Evolutionary conservation across 2,113 vertebrate species (phyloP), one percentile per base, ranked within the genome.

Genomic region (Ictalurus punctatus): DNA sequence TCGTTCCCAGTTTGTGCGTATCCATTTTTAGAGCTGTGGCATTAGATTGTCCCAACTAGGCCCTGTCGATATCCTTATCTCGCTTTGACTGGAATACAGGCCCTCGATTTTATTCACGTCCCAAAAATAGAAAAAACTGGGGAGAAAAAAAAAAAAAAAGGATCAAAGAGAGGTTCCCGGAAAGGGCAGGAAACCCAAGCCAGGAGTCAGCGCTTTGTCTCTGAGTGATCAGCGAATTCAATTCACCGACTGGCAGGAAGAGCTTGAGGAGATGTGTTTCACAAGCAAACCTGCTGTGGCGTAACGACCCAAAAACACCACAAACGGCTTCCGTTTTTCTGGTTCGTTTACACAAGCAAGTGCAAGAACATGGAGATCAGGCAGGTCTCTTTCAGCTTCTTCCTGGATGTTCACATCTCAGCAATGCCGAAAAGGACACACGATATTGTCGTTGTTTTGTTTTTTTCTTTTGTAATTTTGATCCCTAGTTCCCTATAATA

Each of bases 111-210:
- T 78, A 84, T 85, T 87, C 56, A 80, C 48, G 7, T 59, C 88
- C 86, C 90, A 76, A 76, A 73, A 90, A 91, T 89, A 91, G 90
- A 89, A 67, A 48, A 19, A 76, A 63, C 4, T 30, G 10, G 6
- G 1, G 9, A 54, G 1, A 80, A 25, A n/a, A 52, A 16, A 84
- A 73, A 84, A 73, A 79, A 88, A 90, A 89, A 40, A 58, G 82
- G 86, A 91, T 92, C 56, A 92, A 92, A 92, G 83, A 14, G 84
- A 82, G 83, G 86, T 90, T 89, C 78, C 86, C 79, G 87, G 91
- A 92, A 92, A 83, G 85, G 69, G 56, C 83, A 83, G 88, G 89
- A 92, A 92, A 89, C 88, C 84, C 90, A 90, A 92, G 86, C 67
- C 83, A 73, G 37, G 63, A 89, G 91, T 92, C 90, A 92, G 91